Base-by-base conservation (phyloP, 2,113 vertebrate species). In the Phaetusa simplex region DNA sequence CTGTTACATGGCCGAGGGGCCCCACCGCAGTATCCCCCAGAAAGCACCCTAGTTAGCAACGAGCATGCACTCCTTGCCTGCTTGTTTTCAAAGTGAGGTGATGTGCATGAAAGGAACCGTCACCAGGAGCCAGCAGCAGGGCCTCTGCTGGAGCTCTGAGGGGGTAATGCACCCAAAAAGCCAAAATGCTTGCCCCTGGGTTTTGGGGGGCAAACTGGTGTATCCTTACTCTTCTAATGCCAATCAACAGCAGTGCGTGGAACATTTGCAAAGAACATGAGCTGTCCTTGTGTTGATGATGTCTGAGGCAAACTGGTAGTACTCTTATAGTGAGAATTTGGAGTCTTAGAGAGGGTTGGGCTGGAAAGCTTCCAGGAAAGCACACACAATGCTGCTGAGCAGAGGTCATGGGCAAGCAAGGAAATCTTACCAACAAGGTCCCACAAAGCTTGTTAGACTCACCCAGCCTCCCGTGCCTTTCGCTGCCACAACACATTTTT, bases 201-300 rank as follows among this genome's bases (percentile, higher is more conserved):
- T 50, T 45, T 8, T 2, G 0, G 5, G n/a, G 4, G 13, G 0
- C 8, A 55, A 59, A 21, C 19, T 40, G 38, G 5, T 32, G 14
- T 16, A 16, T 18, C 50, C 20, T 38, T 11, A 1, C 12, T 5
- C 11, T 45, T 52, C 15, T 14, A 4, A 3, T 3, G 11, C 12
- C 34, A 21, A 50, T 23, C 52, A 58, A 65, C 27, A 29, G 78
- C 38, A 45, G 34, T 0, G 4, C 4, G 24, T n/a, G 27, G 20
- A 45, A 43, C 26, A 1, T 27, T 53, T 32, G 53, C 83, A 67
- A 36, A 56, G 65, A 29, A 9, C 26, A 17, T 5, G 34, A 87
- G 56, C 73, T 82, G 78, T 45, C 38, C n/a, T 14, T 8, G 16
- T 5, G 30, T 21, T 76, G 69, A 3, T 13, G 50, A 1, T 24